phyloP scores from a whole-genome alignment of 2,888 invertebrate species.

The Folsomia manolachei region DNA sequence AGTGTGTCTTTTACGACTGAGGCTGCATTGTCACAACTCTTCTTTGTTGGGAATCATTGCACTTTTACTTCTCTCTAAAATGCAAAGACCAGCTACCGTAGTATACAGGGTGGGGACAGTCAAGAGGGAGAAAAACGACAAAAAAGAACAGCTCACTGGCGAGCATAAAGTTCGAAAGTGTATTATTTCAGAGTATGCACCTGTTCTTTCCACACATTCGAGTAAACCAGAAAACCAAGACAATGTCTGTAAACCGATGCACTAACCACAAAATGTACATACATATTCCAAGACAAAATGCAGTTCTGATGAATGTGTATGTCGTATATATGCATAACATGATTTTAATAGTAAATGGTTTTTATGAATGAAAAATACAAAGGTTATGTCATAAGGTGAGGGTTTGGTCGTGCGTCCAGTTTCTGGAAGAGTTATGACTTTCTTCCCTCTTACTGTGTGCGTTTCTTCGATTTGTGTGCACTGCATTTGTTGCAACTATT shows the following conservation, averaged over 20 bases:
- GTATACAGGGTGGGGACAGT: neutral
- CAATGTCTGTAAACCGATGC: neutral
- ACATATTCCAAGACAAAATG: too few species aligned
- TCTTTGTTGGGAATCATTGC: neutral
- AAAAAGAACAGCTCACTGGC: neutral
- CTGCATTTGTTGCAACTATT: neutral
- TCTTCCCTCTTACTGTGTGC: too few species aligned
- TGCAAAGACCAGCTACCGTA: neutral
- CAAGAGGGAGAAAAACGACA: neutral
- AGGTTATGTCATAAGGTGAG: too few species aligned
- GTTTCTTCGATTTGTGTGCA: too few species aligned
- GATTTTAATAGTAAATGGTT: too few species aligned
- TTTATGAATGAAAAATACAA: too few species aligned
- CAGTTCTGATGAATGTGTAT: too few species aligned
- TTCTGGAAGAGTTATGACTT: neutral
- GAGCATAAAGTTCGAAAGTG: neutral
- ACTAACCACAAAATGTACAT: too few species aligned
- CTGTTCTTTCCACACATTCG: neutral
- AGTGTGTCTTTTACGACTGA: neutral
- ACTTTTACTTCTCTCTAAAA: neutral
- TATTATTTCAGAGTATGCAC: neutral
- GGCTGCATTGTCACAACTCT: neutral
- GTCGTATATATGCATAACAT: too few species aligned
- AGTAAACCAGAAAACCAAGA: neutral
- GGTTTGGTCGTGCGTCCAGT: neutral